phyloP scores from a whole-genome alignment of 2,888 invertebrate species.

The Chromoteleia sp. region DNA sequence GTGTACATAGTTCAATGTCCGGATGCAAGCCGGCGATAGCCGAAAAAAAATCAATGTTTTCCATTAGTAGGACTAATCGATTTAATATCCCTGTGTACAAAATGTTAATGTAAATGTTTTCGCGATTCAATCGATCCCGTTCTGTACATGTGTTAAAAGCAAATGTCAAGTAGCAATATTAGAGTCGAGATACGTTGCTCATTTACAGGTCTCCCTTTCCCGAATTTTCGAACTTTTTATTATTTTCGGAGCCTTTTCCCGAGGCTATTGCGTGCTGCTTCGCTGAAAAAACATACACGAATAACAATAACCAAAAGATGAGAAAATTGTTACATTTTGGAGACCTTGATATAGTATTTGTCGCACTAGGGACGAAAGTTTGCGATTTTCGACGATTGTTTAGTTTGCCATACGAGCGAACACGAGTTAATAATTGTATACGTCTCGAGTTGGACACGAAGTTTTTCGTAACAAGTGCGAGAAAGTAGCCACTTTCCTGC shows the following conservation, averaged over 20 bases:
- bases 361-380: too few species aligned
- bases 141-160: conserved; percentile 47
- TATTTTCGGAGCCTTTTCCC: conserved; percentile 19
- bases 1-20: conserved; percentile 74
- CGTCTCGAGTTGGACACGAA: too few species aligned
- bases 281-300: conserved; percentile 47
- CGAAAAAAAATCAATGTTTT: conserved; percentile 81
- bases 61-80: conserved; percentile 80
- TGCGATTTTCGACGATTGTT: too few species aligned
- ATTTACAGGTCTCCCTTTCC: conserved; percentile 32
- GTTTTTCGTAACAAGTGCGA: too few species aligned
- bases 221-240: conserved; percentile 19
- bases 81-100: conserved; percentile 77
- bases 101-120: conserved; percentile 76
- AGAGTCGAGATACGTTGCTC: conserved; percentile 34
- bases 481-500: too few species aligned
- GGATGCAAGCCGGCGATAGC: conserved; percentile 76
- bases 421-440: too few species aligned
- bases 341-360: too few species aligned
- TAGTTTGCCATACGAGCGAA: too few species aligned
- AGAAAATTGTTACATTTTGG: conserved; percentile 25
- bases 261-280: conserved; percentile 56
- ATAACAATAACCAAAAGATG: conserved; percentile 27
- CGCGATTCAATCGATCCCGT: conserved; percentile 42
- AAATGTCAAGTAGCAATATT: conserved; percentile 43